Base-by-base conservation (phyloP, 2,888 invertebrate species). In the Tholera decimalis region DNA sequence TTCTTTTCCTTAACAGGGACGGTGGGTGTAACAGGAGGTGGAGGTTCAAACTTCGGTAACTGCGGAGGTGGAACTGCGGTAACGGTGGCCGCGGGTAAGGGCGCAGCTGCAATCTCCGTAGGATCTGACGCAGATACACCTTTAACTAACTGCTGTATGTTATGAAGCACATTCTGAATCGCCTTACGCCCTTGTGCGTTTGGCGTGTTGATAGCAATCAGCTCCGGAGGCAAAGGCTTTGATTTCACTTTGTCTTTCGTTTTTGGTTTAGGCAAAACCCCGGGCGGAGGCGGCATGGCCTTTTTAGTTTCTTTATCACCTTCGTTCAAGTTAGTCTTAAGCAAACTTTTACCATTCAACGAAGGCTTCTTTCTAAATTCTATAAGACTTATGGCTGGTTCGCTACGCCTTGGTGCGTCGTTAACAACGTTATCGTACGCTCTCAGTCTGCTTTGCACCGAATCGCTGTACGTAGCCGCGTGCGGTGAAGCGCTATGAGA, bases 391-490 rank as follows among this genome's bases (percentile, higher is more conserved):
- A 92, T 89, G 0, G 92, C 84, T 0, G 90, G 88, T 53, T 94
- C 94, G 26, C 80, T 77, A 0, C 91, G 85, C 35, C 89, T 83
- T 0, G 93, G 90, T 0, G 90, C 73, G 9, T 95, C 95, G 1
- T 84, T 87, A 0, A 87, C 84, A 0, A 96, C 89, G 73, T 97
- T 97, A 78, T 98, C 98, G 86, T 97, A 98, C 0, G 98, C 97
- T 51, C 97, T 96, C 9, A 98, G 92, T 47, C 98, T 95, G 86
- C 97, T 98, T 74, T 97, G 97, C 2, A 98, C 97, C 0, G 98
- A 98, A 63, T 97, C 97, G 58, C 98, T 97, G 84, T 98, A 98
- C 61, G 97, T 97, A 0, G 96, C 96, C 0, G 98, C 98, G 81
- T 97, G 97, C 1, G 97, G 96, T 15, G 97, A 96, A 0, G 98